A percentile compares a stretch with the other conserved stretches of the same genome.
These are phyloP conservation scores for Todus mexicanus DNA, from an alignment of 2,797 vertebrate species.

Conservation along the genomic window DNA sequence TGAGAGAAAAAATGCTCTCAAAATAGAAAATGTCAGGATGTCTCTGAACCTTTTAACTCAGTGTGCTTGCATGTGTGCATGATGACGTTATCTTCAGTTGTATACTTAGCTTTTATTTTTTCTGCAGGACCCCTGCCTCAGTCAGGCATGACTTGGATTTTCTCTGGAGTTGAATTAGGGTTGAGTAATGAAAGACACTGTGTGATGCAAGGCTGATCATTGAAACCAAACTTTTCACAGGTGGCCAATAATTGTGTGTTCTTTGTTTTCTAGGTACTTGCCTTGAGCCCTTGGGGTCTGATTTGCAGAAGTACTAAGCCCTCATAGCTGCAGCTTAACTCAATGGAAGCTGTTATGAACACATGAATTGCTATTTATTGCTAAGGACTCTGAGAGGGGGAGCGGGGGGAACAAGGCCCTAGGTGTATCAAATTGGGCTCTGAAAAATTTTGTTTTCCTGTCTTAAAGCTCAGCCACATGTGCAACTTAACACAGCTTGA, in stretches of 20 bases:
- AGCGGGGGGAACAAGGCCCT: neutral
- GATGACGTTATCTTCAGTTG: neutral
- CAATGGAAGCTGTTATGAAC: constrained; percentile 8
- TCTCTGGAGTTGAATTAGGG: constrained; percentile 7
- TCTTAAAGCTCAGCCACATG: neutral
- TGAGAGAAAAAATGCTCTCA: neutral
- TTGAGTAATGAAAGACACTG: neutral
- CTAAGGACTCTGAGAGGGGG: neutral
- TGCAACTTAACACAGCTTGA: neutral
- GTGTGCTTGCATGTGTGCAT: neutral
- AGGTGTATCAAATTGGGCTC: neutral
- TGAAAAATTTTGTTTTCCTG: neutral
- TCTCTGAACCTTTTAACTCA: neutral
- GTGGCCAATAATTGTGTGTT: constrained; percentile 32
- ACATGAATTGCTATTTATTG: constrained; percentile 8
- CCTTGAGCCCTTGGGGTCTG: constrained; percentile 31
- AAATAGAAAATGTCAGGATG: neutral
- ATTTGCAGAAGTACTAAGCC: constrained; percentile 34
- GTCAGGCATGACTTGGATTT: neutral
- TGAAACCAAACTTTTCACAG: constrained; percentile 36
- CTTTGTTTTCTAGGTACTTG: constrained; percentile 36
- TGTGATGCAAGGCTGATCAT: constrained; percentile 19
- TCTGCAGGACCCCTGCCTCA: constrained; percentile 6
- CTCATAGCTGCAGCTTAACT: constrained; percentile 25
- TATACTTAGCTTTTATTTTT: neutral